Percentiles rank a stretch among this genome's conserved stretches.
Conservation (phyloP, 2,888 invertebrate genomes). For the Rhyacophila evoluta region DNA sequence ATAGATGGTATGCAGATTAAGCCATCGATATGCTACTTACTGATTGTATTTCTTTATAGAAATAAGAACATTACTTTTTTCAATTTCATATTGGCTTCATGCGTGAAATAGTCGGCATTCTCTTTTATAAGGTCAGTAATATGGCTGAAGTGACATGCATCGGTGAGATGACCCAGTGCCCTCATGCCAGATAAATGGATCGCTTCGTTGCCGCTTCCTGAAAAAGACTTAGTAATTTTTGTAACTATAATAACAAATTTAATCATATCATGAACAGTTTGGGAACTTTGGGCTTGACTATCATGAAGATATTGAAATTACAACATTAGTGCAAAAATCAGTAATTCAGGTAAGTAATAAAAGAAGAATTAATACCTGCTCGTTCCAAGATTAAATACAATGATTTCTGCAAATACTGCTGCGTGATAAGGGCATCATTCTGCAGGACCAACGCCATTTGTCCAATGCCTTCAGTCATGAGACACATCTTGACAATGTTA, state of each 20-base stretch:
- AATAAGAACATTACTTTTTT: slow-evolving; percentile 69
- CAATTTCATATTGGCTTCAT: slow-evolving; percentile 75
- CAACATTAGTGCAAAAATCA: no score
- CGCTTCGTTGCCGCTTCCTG: slow-evolving; percentile 76
- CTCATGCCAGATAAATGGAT: slow-evolving; percentile 73
- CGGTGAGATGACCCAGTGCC: slow-evolving; percentile 71
- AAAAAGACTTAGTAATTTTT: no score
- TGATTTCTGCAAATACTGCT: slow-evolving; percentile 74
- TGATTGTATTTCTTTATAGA: no score
- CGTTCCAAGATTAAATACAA: slow-evolving; percentile 78
- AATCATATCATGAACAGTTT: no score
- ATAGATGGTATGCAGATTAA: no score
- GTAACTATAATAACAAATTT: no score
- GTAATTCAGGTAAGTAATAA: no score
- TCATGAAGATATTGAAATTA: no score
- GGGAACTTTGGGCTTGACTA: no score
- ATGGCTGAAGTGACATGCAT: slow-evolving; percentile 68
- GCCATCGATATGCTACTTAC: no score
- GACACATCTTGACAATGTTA: slow-evolving; percentile 76
- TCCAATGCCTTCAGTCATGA: slow-evolving; percentile 79
- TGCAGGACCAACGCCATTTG: slow-evolving; percentile 70
- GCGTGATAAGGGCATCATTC: slow-evolving; percentile 62
- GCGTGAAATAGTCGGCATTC: slow-evolving; percentile 82
- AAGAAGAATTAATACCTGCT: slow-evolving; percentile 68
- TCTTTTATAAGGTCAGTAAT: slow-evolving; percentile 74